Evolutionary conservation across 2,888 invertebrate species (phyloP).

Genomic region (Yponomeuta cagnagella): DNA sequence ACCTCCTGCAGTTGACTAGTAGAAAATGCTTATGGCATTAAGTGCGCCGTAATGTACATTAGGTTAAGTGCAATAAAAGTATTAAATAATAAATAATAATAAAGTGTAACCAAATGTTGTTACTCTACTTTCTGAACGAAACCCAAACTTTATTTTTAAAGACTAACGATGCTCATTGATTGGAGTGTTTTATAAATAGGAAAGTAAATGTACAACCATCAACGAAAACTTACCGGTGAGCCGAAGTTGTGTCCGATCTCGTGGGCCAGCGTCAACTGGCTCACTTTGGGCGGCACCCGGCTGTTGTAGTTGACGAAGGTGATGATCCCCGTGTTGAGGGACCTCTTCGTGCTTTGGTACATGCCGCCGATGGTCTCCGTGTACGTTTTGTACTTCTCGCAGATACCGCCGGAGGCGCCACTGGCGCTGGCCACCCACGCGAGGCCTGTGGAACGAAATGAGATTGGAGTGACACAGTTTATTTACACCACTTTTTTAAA

Average conservation of each 20-base stretch:
- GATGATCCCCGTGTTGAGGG: constrained; percentile 98
- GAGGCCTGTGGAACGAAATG: constrained; percentile 77
- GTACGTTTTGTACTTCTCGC: constrained; percentile 98
- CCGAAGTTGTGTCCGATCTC: constrained; percentile 99
- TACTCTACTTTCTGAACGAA: too few relatives aligned
- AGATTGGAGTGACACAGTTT: neutral
- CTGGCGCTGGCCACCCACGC: constrained; percentile 99
- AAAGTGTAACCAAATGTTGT: too few relatives aligned
- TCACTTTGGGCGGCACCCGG: constrained; percentile 97
- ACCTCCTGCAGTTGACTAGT: too few relatives aligned
- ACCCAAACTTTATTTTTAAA: too few relatives aligned
- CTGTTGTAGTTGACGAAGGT: constrained; percentile 99
- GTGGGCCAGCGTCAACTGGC: constrained; percentile 97
- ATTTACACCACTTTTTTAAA: too few relatives aligned
- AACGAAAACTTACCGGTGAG: constrained; percentile 84
- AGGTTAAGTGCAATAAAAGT: too few relatives aligned
- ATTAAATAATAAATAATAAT: too few relatives aligned
- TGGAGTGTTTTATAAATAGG: too few relatives aligned
- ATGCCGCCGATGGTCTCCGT: constrained; percentile 96
- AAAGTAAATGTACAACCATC: too few relatives aligned
- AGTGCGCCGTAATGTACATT: too few relatives aligned
- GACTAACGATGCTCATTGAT: too few relatives aligned
- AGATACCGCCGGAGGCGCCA: constrained; percentile 98
- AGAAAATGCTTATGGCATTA: too few relatives aligned
- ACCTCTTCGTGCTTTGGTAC: constrained; percentile 94